Conservation (phyloP, 2,888 invertebrate genomes). For the Hyposoter dolosus region DNA sequence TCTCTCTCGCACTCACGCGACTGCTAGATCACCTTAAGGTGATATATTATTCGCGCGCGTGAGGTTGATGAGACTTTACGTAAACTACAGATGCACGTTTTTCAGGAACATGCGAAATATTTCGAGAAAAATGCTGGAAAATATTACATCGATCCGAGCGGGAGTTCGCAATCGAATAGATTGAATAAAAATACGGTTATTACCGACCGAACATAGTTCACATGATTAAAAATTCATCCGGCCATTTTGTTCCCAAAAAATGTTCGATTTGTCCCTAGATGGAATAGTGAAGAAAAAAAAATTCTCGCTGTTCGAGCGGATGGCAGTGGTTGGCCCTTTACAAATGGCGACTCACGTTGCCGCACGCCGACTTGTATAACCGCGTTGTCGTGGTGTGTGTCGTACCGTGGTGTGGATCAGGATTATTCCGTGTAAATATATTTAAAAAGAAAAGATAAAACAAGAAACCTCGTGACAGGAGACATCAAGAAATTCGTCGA, state of each 20-base stretch:
- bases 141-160: too few relatives aligned
- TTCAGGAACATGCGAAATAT: too few relatives aligned
- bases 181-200: background rate
- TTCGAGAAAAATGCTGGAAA: background rate
- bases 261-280: constrained; percentile 19
- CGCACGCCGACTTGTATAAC: constrained; percentile 80
- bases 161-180: background rate
- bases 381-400: constrained; percentile 68
- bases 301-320: constrained; percentile 27
- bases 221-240: background rate
- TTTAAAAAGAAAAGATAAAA: background rate
- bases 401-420: constrained; percentile 43
- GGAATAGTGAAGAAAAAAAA: constrained; percentile 21
- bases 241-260: background rate
- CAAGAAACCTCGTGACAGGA: constrained; percentile 5
- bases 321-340: constrained; percentile 72
- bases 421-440: constrained; percentile 70
- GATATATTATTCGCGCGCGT: too few relatives aligned
- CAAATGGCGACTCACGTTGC: constrained; percentile 81
- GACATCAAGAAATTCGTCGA: background rate
- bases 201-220: background rate
- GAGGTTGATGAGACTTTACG: too few relatives aligned
- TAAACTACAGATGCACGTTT: too few relatives aligned
- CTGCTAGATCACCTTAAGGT: too few relatives aligned
- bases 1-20: too few relatives aligned